Base-by-base conservation (phyloP, 35 echinoderm and acorn worm species). In the Diadema setosum region DNA sequence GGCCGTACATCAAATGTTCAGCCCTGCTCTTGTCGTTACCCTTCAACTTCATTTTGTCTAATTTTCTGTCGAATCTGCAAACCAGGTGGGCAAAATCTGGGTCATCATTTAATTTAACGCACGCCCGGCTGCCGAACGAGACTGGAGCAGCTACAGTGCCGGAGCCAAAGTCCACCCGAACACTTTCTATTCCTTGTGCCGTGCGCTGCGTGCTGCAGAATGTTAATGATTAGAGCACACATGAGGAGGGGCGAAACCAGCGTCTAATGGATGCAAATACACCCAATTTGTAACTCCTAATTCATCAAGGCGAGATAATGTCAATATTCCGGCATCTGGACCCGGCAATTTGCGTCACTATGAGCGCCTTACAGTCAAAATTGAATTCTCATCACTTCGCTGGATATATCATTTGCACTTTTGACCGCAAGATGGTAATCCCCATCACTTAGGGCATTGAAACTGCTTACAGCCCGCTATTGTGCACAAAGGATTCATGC, bases 211-310 rank as follows among this genome's bases (percentile, higher is more conserved):
- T 29, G 37, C 63, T 33, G 30, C 27, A 34, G 63, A n/a, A 67
- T 67, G 63, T 67, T 67, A 29, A 67, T 67, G 63, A 67, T 34
- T 67, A 33, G 21, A 67, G 63, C 63, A 67, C 24, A 67, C 63
- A 67, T n/a, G n/a, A 6, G 27, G 3, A 33, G 63, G 37, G 37
- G 37, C 37, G 30, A 34, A 67, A 67, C 30, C n/a, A n/a, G n/a
- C n/a, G n/a, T n/a, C 63, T 67, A 67, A 67, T 67, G 63, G 63
- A 67, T 67, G 63, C 37, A 67, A 67, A 67, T 67, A 67, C 63
- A 67, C 63, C 63, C 63, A 67, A 67, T 67, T 67, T 67, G 63
- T 67, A 67, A 67, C 63, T 67, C 63, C 37, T 67, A 34, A 67
- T 67, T 67, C 37, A 67, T 67, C 37, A 67, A 67, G 30, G 37